phyloP scores from a whole-genome alignment of 2,888 invertebrate species.

The Uropetala carovei region DNA sequence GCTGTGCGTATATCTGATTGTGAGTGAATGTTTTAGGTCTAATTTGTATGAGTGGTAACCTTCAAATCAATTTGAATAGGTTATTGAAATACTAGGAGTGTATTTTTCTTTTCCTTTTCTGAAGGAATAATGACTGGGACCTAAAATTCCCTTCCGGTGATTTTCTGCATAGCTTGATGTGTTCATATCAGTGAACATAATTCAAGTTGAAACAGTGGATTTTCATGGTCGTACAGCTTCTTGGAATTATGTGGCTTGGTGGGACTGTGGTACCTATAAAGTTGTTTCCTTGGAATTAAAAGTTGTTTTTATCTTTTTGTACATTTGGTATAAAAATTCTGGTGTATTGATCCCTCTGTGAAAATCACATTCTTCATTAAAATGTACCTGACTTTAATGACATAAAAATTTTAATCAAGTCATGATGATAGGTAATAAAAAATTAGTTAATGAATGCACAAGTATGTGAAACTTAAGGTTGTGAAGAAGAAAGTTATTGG shows the following conservation, averaged over 20 bases:
- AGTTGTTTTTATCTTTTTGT: slow-evolving; percentile 52
- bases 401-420: slow-evolving; percentile 35
- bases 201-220: slow-evolving; percentile 33
- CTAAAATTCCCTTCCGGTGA: slow-evolving; percentile 50
- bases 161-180: slow-evolving; percentile 44
- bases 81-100: slow-evolving; percentile 30
- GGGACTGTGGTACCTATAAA: slow-evolving; percentile 10
- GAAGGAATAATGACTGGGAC: slow-evolving; percentile 33
- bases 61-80: neutral
- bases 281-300: slow-evolving; percentile 52
- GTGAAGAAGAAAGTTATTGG: slow-evolving; percentile 17
- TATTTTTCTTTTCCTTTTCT: slow-evolving; percentile 45
- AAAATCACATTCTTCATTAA: slow-evolving; percentile 58
- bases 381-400: slow-evolving; percentile 51
- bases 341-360: slow-evolving; percentile 42
- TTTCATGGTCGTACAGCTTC: neutral
- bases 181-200: slow-evolving; percentile 51
- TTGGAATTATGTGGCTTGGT: neutral
- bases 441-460: slow-evolving; percentile 46
- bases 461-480: slow-evolving; percentile 50
- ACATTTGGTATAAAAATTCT: slow-evolving; percentile 56
- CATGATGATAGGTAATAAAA: slow-evolving; percentile 51
- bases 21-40: neutral
- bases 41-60: neutral
- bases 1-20: neutral